phyloP scores from a whole-genome alignment of 2,113 vertebrate species.

The Vimba vimba region DNA sequence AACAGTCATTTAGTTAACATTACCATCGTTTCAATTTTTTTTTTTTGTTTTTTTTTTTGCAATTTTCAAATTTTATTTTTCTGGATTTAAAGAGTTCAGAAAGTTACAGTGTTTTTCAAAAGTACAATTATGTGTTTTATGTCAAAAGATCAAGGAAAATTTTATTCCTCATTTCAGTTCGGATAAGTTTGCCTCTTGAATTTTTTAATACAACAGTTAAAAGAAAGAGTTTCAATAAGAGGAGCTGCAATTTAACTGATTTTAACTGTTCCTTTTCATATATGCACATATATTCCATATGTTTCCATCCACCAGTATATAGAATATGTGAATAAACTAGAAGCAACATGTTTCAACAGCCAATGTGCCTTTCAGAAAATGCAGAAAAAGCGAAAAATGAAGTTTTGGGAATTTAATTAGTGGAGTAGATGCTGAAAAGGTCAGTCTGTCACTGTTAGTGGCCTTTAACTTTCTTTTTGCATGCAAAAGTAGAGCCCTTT shows the following conservation, averaged over 20 bases:
- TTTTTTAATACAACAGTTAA: too few relatives aligned
- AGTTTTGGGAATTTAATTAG: slow-evolving; percentile 37
- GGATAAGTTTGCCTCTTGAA: not conserved
- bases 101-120: not conserved
- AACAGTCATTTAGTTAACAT: not conserved
- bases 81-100: not conserved
- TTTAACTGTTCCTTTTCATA: too few relatives aligned
- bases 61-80: not conserved
- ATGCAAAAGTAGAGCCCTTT: slow-evolving; percentile 43
- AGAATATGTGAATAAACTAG: slow-evolving; percentile 2
- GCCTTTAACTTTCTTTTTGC: slow-evolving; percentile 50
- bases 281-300: not conserved
- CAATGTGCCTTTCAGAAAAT: not conserved
- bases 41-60: too few relatives aligned
- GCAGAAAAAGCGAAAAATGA: slow-evolving; percentile 9
- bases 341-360: slow-evolving; percentile 2
- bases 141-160: not conserved
- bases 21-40: too few relatives aligned
- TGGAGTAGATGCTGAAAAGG: slow-evolving; percentile 47
- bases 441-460: slow-evolving; percentile 49
- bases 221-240: too few relatives aligned
- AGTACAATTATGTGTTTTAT: not conserved
- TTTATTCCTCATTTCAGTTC: not conserved
- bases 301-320: not conserved
- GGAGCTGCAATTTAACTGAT: too few relatives aligned